Conservation (phyloP, 1,140 invertebrate species). For the Microvelia longipes region DNA sequence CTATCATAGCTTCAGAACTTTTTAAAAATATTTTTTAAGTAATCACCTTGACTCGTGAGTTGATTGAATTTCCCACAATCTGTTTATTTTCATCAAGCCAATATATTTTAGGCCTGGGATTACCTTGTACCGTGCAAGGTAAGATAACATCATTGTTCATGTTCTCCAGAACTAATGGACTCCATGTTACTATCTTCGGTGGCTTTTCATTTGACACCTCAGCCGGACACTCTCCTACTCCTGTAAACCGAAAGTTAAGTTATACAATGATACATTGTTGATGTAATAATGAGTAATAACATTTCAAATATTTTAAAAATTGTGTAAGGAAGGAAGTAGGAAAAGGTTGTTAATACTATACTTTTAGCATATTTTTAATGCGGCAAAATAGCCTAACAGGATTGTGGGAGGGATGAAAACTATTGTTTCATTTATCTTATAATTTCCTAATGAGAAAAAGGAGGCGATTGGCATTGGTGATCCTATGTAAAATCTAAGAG, state of each 20-base stretch:
- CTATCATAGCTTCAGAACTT: too few relatives aligned
- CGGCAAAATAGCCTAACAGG: too few relatives aligned
- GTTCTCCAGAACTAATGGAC: constrained; percentile 29
- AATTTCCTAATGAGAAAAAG: too few relatives aligned
- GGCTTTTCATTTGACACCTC: neutral
- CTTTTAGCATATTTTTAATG: too few relatives aligned
- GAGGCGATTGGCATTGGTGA: too few relatives aligned
- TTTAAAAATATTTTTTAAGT: too few relatives aligned
- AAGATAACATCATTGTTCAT: constrained; percentile 46
- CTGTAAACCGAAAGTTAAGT: neutral
- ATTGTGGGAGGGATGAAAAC: too few relatives aligned
- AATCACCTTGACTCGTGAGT: neutral
- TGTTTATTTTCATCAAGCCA: constrained; percentile 40
- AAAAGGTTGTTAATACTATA: too few relatives aligned
- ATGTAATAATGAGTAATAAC: neutral
- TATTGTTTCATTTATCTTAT: too few relatives aligned
- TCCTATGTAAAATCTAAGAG: too few relatives aligned
- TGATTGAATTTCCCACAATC: constrained; percentile 26
- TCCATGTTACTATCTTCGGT: constrained; percentile 34
- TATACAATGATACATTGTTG: neutral
- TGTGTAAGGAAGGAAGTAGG: too few relatives aligned
- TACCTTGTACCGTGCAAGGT: constrained; percentile 50
- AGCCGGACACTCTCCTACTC: neutral
- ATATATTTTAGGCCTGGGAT: constrained; percentile 41
- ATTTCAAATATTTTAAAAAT: neutral